Evolutionary conservation across 2,797 vertebrate genomes (phyloP).

Genomic region (Cirrhinus molitorella): DNA sequence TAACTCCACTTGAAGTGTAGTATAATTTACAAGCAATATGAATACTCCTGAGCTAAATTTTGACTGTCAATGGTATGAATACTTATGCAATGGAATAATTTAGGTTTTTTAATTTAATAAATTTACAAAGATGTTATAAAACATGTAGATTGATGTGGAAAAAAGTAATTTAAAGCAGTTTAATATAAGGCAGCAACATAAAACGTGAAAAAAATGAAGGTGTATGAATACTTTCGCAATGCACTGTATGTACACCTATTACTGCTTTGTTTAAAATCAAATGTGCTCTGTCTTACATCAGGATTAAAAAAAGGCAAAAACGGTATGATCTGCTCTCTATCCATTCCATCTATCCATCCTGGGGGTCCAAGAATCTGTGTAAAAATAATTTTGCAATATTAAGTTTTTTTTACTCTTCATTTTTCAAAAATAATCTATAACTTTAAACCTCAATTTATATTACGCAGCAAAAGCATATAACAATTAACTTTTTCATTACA

Average conservation of each 20-base stretch:
- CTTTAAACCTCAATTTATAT: neutral
- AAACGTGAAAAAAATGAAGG: no score
- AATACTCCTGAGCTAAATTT: no score
- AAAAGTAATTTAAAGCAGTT: no score
- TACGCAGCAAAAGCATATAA: neutral
- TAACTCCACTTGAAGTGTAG: no score
- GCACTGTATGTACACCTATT: neutral
- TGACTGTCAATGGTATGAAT: no score
- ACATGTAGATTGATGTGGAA: no score
- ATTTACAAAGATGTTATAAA: no score
- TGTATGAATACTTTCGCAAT: no score
- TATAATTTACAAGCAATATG: no score
- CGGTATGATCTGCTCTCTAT: constrained; percentile 55
- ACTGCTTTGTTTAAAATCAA: neutral
- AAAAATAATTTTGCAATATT: constrained; percentile 11
- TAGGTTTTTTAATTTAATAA: no score
- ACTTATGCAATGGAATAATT: no score
- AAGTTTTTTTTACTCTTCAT: neutral
- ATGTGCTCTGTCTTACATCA: constrained; percentile 68
- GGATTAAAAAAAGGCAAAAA: constrained; percentile 35
- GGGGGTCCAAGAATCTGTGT: constrained; percentile 63
- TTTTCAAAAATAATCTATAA: neutral
- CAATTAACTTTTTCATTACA: constrained; percentile 64
- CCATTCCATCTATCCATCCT: constrained; percentile 77
- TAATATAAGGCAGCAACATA: no score